phyloP scores from a whole-genome alignment of 2,797 vertebrate genomes.

The Fringilla coelebs region DNA sequence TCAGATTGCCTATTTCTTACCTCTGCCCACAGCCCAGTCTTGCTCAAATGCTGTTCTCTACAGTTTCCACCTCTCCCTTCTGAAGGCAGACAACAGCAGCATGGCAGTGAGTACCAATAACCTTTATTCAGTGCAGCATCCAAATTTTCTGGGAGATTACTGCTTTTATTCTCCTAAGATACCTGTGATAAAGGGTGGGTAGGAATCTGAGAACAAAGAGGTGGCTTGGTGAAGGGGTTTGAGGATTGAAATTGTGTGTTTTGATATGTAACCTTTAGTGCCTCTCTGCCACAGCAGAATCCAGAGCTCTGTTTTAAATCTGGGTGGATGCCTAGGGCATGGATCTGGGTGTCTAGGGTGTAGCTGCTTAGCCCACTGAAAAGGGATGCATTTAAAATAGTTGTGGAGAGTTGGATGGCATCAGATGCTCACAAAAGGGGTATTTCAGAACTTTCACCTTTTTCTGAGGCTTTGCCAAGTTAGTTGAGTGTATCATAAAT shows the following conservation, averaged over 20 bases:
- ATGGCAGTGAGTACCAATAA: neutral
- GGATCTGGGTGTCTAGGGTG: neutral
- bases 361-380: neutral
- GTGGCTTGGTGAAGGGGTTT: neutral
- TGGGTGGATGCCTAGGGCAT: rapidly evolving
- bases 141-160: neutral
- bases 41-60: rapidly evolving
- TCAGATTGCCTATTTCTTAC: neutral
- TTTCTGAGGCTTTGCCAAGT: neutral
- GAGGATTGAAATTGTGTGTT: neutral
- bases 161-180: neutral
- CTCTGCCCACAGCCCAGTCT: rapidly evolving
- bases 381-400: neutral
- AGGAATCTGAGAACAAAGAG: neutral
- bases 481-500: neutral
- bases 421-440: neutral
- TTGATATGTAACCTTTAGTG: neutral
- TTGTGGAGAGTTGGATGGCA: neutral
- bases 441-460: neutral
- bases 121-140: neutral
- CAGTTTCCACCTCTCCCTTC: neutral
- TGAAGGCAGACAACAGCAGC: neutral
- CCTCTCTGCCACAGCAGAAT: neutral
- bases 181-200: neutral
- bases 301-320: neutral